Percentiles rank a stretch among this genome's conserved stretches.
phyloP scores from a whole-genome alignment of 2,888 invertebrate species.

The Platycnemis pennipes region DNA sequence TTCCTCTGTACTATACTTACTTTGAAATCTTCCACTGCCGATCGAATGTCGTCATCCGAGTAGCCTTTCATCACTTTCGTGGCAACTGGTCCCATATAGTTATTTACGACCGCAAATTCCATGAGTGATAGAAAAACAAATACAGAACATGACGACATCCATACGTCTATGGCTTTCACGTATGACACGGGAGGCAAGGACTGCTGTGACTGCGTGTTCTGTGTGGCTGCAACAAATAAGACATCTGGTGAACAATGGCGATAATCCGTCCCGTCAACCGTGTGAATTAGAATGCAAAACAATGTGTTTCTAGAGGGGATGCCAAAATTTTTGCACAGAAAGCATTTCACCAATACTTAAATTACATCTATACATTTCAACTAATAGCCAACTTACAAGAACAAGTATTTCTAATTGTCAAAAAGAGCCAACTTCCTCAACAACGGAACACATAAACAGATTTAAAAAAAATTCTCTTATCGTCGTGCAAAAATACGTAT shows the following conservation, averaged over 20 bases:
- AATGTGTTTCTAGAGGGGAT: slow-evolving; percentile 38
- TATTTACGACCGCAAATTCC: slow-evolving; percentile 95
- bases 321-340: slow-evolving; percentile 51
- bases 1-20: slow-evolving; percentile 78
- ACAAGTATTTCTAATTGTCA: no score
- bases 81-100: slow-evolving; percentile 92
- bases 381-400: no score
- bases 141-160: slow-evolving; percentile 96
- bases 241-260: slow-evolving; percentile 66
- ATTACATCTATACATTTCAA: no score
- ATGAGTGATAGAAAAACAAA: slow-evolving; percentile 95
- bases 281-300: not conserved
- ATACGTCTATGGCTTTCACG: slow-evolving; percentile 95
- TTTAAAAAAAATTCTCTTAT: no score
- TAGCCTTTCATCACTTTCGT: slow-evolving; percentile 95
- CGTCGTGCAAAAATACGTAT: no score
- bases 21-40: slow-evolving; percentile 88
- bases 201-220: slow-evolving; percentile 95
- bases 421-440: no score
- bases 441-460: no score
- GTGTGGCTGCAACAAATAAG: slow-evolving; percentile 85
- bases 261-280: slow-evolving; percentile 63
- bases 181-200: slow-evolving; percentile 94
- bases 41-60: slow-evolving; percentile 90
- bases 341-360: no score